Base-by-base conservation (phyloP, 2,888 invertebrate species). In the Phania funesta region DNA sequence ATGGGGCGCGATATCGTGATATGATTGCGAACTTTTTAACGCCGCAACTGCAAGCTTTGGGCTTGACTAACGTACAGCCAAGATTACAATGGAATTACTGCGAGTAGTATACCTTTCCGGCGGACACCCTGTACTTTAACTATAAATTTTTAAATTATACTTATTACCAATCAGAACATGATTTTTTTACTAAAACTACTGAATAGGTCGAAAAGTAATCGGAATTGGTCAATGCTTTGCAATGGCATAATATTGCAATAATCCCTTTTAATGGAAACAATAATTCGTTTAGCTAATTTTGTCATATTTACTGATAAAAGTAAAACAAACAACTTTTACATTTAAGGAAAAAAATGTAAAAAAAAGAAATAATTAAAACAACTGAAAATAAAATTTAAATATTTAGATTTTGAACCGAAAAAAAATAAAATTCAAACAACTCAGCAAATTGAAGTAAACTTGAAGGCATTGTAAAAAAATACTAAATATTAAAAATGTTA, bases 401-500 rank as follows among this genome's bases (percentile, higher is more conserved):
- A 22, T 41, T 60, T 29, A 62, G 16, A 54, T 52, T 48, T 62
- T 38, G 46, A 26, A 44, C 22, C 56, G 16, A 48, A 62, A 60
- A 54, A 50, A 24, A 20, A 46, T 11, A 46, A 46, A 46, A 22
- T 22, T 22, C 4, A 50, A 68, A n/a, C 11, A 50, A 41, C 52
- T 26, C 24, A 46, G 29, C 41, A 76, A 16, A 38, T 48, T 46
- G 41, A 75, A 74, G 56, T 60, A 54, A 26, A 3, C 29, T n/a
- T n/a, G n/a, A 5, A 38, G 67, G 68, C 24, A 56, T 20, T 67
- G 26, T 70, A 35, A 46, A 46, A 68, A 60, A 32, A 60, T 35
- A 41, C 67, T 46, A 70, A 71, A 44, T 71, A 64, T 73, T 52
- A 41, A 67, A 79, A 62, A 62, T 68, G 71, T 83, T 83, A 64